A percentile compares a stretch with the other conserved stretches of the same genome.
Evolutionary conservation across 1,140 invertebrate genomes (phyloP).

Genomic region (Cydia pomonella): DNA sequence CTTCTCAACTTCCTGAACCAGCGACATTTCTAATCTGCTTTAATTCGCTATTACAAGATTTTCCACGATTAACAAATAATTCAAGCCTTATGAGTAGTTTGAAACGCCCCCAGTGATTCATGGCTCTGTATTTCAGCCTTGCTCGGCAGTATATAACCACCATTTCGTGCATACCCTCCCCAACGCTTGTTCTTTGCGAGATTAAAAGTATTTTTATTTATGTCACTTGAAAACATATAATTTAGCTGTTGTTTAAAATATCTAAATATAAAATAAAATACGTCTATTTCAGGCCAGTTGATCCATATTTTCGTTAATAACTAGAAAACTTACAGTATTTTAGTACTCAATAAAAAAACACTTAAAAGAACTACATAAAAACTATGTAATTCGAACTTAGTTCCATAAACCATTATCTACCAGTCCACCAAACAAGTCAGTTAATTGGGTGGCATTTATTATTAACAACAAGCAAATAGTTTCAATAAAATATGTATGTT

Average conservation of each 20-base stretch:
- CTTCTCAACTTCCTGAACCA: too few relatives aligned
- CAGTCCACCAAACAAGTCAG: too few relatives aligned
- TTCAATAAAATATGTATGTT: too few relatives aligned
- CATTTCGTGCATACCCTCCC: constrained; percentile 16
- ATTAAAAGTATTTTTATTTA: constrained; percentile 20
- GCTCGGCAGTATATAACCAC: constrained; percentile 14
- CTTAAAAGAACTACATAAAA: too few relatives aligned
- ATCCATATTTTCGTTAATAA: too few relatives aligned
- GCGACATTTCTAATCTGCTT: not conserved
- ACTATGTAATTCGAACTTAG: too few relatives aligned
- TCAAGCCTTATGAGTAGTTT: not conserved
- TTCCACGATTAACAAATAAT: not conserved
- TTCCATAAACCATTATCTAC: too few relatives aligned
- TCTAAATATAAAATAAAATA: not conserved
- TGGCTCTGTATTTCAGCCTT: not conserved
- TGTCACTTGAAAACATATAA: not conserved
- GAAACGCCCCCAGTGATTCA: not conserved
- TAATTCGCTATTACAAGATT: not conserved
- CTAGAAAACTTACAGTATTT: too few relatives aligned
- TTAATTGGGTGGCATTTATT: too few relatives aligned
- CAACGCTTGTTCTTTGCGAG: not conserved
- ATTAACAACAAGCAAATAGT: too few relatives aligned
- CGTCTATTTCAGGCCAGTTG: not conserved
- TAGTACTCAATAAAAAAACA: too few relatives aligned
- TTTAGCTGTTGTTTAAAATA: not conserved